Evolutionary conservation across 2,113 vertebrate species (phyloP), one percentile per base, ranked within the genome.

Genomic region (Pseudorasbora parva): DNA sequence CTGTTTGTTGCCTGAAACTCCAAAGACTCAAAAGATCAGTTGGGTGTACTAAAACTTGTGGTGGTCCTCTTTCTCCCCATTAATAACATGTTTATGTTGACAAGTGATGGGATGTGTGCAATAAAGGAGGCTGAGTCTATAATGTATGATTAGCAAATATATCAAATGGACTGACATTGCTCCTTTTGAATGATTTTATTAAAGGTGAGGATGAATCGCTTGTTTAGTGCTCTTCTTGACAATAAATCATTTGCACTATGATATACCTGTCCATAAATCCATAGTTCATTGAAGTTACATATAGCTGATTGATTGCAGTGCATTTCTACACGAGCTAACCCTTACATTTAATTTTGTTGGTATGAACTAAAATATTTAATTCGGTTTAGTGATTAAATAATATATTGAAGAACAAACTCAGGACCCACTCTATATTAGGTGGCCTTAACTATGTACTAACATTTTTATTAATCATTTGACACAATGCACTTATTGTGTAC

Each of bases 181-280:
- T 45, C 68, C 33, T 68, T 68, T 37, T 37, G 0, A 21, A 21
- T 45, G 23, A 23, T 14, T 71, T 43, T 19, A 66, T 30, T 49
- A 74, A 2, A 75, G 73, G 27, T 75, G 9, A 75, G 4, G 15
- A 21, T 12, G 15, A 45, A 71, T 45, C 21, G 5, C 45, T 71
- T 71, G 64, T 68, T 68, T 21, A 64, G 25, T 30, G 19, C 33
- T 68, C 64, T 41, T 41, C 8, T 21, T n/a, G 33, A 68, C 64
- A 68, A 68, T 68, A 41, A 68, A 68, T 72, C 11, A 23, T 45
- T 72, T 72, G 37, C 41, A 72, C 37, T 2, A 23, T 72, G 41
- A 72, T 45, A 72, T 23, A 47, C n/a, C 33, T 68, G 64, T 68
- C 64, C 33, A 68, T 68, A 68, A 68, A 68, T 68, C 64, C 19